A percentile compares a stretch with the other conserved stretches of the same genome.
Conservation (phyloP, 2,113 vertebrate species). For the Salvator merianae region DNA sequence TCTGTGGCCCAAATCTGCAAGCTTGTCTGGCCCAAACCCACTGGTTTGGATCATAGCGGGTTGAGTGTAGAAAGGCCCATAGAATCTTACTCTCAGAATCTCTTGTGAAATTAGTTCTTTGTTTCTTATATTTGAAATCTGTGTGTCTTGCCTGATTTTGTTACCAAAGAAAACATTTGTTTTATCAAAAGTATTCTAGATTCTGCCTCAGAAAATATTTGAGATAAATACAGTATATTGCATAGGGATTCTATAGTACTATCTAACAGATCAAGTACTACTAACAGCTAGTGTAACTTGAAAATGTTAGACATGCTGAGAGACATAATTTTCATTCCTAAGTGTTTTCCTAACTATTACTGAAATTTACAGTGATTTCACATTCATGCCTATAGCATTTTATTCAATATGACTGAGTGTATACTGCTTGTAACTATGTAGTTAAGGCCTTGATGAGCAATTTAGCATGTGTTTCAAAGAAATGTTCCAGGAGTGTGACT, state of each 20-base stretch:
- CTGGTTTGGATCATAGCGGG: too few species aligned
- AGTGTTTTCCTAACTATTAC: neutral
- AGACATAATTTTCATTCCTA: conserved; percentile 27
- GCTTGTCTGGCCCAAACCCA: too few species aligned
- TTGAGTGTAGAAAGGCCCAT: too few species aligned
- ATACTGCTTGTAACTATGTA: conserved; percentile 1
- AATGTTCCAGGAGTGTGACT: conserved; percentile 6
- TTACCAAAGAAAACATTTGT: neutral
- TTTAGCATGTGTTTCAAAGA: conserved; percentile 20
- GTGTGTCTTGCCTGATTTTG: neutral
- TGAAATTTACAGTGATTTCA: conserved; percentile 20
- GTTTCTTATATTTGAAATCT: neutral
- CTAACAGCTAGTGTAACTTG: neutral
- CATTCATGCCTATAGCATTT: neutral
- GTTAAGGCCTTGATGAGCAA: neutral
- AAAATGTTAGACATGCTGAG: neutral
- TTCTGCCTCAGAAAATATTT: neutral
- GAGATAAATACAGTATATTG: neutral
- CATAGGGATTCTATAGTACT: neutral
- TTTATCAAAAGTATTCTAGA: neutral
- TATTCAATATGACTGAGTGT: conserved; percentile 17
- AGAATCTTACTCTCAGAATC: neutral
- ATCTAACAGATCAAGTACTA: conserved; percentile 2
- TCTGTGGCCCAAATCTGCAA: too few species aligned
- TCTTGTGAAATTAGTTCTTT: neutral